Evolutionary conservation across 2,113 vertebrate genomes (phyloP).

Genomic region (Mesocricetus auratus): DNA sequence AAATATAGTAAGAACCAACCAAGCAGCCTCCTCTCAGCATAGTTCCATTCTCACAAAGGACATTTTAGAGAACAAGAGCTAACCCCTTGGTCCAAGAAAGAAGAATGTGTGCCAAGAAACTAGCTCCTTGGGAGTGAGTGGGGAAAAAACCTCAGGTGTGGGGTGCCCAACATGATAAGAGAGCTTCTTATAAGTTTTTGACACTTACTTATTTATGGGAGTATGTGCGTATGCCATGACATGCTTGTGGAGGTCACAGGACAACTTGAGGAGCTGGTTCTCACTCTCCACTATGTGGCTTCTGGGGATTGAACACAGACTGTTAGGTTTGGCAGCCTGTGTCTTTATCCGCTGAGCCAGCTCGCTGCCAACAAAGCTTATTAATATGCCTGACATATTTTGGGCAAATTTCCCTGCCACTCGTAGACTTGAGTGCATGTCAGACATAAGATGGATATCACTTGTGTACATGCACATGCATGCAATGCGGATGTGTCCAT

Average conservation of each 20-base stretch:
- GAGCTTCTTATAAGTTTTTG: too few relatives aligned
- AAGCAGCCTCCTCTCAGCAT: neutral
- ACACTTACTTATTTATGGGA: neutral
- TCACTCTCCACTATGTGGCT: neutral
- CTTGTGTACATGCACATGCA: neutral
- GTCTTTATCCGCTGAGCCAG: neutral
- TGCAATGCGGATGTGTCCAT: too few relatives aligned
- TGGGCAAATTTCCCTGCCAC: neutral
- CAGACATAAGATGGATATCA: neutral
- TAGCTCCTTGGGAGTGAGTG: neutral
- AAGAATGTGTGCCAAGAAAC: neutral
- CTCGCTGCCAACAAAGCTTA: neutral
- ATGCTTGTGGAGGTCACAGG: too few relatives aligned
- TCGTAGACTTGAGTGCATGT: neutral
- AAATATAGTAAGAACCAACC: neutral
- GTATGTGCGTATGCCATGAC: neutral
- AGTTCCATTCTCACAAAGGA: neutral
- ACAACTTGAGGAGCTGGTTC: neutral
- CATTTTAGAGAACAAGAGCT: neutral
- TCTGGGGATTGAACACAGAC: neutral
- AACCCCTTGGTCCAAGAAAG: neutral
- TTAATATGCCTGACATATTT: neutral
- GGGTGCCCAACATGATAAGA: neutral
- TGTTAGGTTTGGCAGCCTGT: neutral
- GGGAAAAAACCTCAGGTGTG: neutral